Conservation (phyloP, 2,888 invertebrate species). For the Xestia ashworthii region DNA sequence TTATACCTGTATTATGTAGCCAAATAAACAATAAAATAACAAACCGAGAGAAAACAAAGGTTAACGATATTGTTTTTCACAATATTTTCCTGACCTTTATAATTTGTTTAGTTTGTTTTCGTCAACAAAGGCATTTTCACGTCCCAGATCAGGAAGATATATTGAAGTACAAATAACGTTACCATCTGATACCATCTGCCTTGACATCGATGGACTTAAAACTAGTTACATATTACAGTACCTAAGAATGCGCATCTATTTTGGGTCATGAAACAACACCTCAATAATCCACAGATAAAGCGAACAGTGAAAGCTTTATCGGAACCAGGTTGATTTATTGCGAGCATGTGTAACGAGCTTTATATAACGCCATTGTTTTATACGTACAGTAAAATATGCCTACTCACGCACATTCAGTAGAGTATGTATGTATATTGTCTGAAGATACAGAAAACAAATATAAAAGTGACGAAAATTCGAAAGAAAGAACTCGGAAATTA, state of each 20-base stretch:
- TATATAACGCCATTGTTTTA: slow-evolving; percentile 48
- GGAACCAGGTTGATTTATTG: slow-evolving; percentile 52
- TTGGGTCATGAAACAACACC: slow-evolving; percentile 46
- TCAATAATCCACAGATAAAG: slow-evolving; percentile 50
- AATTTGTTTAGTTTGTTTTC: slow-evolving; percentile 13
- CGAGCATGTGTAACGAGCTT: slow-evolving; percentile 43
- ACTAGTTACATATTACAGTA: slow-evolving; percentile 2
- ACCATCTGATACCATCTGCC: background rate
- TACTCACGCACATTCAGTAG: background rate
- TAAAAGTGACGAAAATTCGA: background rate
- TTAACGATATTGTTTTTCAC: slow-evolving; percentile 1
- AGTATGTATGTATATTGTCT: background rate
- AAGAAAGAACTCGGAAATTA: background rate
- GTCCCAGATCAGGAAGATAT: background rate
- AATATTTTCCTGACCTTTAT: background rate
- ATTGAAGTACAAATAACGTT: slow-evolving; percentile 6
- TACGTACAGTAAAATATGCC: background rate
- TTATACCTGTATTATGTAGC: background rate
- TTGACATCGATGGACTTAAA: background rate
- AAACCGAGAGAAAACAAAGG: background rate
- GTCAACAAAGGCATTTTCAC: slow-evolving; percentile 32
- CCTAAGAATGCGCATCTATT: slow-evolving; percentile 12
- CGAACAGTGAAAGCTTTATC: slow-evolving; percentile 49
- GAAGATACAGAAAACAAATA: background rate
- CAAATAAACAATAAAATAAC: background rate